phyloP scores from a whole-genome alignment of 2,113 vertebrate species.

The Epinephelus moara region DNA sequence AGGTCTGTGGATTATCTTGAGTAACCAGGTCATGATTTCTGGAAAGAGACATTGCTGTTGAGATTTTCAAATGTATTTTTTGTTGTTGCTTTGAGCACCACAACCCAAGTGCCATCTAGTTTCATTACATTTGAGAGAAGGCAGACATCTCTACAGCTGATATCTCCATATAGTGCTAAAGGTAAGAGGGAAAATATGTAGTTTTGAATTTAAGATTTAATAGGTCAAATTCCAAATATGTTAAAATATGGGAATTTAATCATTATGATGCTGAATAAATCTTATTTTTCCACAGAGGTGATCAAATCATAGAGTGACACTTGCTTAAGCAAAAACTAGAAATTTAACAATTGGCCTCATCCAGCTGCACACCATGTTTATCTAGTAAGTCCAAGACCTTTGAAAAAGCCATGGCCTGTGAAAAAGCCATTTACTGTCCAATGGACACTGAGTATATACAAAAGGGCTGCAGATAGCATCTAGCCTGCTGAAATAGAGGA shows the following conservation, averaged over 20 bases:
- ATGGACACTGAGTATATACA: slow-evolving; percentile 48
- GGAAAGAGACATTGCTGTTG: no score
- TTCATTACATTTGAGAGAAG: no score
- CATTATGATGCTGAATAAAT: background rate
- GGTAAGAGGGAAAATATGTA: no score
- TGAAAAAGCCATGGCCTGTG: slow-evolving; percentile 54
- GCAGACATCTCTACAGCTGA: no score
- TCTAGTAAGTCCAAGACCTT: slow-evolving; percentile 25
- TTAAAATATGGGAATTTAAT: background rate
- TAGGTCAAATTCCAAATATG: background rate
- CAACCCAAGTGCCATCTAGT: no score
- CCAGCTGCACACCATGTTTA: slow-evolving; percentile 26
- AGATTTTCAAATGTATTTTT: no score
- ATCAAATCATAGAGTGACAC: background rate
- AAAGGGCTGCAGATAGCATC: slow-evolving; percentile 65
- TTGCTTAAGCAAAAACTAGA: slow-evolving; percentile 8
- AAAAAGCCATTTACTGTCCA: slow-evolving; percentile 72
- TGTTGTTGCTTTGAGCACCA: no score
- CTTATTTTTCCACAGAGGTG: background rate
- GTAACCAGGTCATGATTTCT: no score
- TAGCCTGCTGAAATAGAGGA: slow-evolving; percentile 47
- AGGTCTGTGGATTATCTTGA: no score
- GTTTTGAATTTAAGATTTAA: no score
- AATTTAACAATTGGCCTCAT: slow-evolving; percentile 25
- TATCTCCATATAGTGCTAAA: no score